phyloP scores from a whole-genome alignment of 2,888 invertebrate genomes.

The Philonicus albiceps region DNA sequence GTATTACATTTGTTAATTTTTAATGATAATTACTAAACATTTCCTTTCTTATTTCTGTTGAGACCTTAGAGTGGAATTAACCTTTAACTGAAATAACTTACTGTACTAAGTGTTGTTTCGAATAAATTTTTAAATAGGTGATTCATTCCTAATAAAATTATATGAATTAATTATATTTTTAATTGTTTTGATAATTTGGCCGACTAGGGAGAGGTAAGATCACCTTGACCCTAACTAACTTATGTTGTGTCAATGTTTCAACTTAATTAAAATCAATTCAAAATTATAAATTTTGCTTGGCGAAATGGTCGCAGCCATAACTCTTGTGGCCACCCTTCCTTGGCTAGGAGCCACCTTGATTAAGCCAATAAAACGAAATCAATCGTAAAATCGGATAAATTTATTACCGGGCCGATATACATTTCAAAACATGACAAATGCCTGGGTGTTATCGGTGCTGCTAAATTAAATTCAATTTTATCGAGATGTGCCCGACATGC shows the following conservation, averaged over 20 bases:
- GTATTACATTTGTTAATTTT: no score
- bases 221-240: background rate
- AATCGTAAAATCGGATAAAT: conserved; percentile 52
- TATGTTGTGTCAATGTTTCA: background rate
- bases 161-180: background rate
- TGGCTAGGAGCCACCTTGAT: conserved; percentile 3
- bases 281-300: background rate
- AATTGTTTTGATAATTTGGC: background rate
- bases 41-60: no score
- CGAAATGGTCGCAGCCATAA: background rate
- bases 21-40: no score
- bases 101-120: no score
- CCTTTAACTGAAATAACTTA: no score
- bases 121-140: no score
- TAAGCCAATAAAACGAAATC: conserved; percentile 52
- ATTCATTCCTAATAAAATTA: no score
- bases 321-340: background rate
- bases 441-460: background rate
- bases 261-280: background rate
- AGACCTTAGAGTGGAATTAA: no score
- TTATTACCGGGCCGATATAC: conserved; percentile 47
- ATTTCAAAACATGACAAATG: conserved; percentile 33
- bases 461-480: conserved; percentile 40
- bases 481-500: conserved; percentile 38
- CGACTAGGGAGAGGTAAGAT: no score